Evolutionary conservation across 2,888 invertebrate genomes (phyloP).

Genomic region (Machimus atricapillus): DNA sequence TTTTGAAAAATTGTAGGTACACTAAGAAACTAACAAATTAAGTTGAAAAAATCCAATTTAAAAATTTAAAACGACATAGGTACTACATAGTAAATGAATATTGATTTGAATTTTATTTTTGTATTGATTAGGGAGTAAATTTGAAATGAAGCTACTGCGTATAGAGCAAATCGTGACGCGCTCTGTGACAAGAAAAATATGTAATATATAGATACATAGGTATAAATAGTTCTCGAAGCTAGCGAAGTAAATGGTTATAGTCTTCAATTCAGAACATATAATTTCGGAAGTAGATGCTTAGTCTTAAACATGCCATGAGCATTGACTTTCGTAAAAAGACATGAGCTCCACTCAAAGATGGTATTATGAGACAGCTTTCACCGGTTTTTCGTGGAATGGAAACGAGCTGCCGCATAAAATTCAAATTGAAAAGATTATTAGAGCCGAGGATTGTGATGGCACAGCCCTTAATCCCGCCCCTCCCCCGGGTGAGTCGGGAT

Average conservation of each 20-base stretch:
- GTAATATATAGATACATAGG: no score
- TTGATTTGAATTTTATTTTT: no score
- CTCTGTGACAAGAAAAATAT: no score
- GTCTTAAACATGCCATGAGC: background rate
- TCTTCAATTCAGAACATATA: background rate
- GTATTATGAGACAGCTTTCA: background rate
- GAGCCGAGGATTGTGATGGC: slow-evolving; percentile 13
- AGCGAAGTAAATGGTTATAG: background rate
- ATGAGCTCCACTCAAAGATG: background rate
- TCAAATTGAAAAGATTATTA: slow-evolving; percentile 27
- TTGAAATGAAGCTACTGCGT: no score
- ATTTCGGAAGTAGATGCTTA: background rate
- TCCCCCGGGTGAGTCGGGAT: background rate
- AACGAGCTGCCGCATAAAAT: slow-evolving; percentile 2
- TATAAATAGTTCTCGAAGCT: no score
- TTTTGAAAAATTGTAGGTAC: no score
- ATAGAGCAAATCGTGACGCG: no score
- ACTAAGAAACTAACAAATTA: no score
- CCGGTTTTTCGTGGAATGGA: background rate
- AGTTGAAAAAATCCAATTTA: no score
- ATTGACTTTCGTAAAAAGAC: background rate
- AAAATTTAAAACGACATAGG: no score
- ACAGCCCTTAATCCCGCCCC: background rate
- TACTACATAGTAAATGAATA: no score
- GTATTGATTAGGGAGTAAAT: no score